A percentile compares a stretch with the other conserved stretches of the same genome.
These are phyloP conservation scores for Himantopus leucocephalus DNA, from an alignment of 2,113 vertebrate genomes.

Conservation along the genomic window DNA sequence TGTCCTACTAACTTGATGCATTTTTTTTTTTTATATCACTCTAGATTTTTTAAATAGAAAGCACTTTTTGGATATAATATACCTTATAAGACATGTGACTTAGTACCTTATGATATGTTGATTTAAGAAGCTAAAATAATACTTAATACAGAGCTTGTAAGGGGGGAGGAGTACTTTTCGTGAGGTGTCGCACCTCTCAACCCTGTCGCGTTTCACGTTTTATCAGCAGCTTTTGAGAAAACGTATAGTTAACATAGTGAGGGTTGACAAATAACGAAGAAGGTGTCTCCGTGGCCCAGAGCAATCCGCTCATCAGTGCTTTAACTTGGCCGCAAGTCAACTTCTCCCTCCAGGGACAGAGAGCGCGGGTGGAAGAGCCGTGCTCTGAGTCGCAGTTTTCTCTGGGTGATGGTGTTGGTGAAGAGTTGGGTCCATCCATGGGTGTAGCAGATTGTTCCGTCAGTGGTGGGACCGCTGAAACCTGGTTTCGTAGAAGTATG, in stretches of 20 bases:
- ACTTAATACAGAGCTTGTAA: background rate
- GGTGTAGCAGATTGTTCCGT: too few relatives aligned
- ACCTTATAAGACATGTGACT: background rate
- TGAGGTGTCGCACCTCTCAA: background rate
- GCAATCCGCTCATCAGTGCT: too few relatives aligned
- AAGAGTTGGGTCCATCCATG: too few relatives aligned
- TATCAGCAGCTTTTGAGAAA: background rate
- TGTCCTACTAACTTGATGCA: background rate
- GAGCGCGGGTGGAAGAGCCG: too few relatives aligned
- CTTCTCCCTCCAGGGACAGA: too few relatives aligned
- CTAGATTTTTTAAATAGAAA: background rate
- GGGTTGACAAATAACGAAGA: too few relatives aligned
- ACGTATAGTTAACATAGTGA: fast-evolving
- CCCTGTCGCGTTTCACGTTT: background rate
- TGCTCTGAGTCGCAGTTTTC: too few relatives aligned
- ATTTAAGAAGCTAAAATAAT: background rate
- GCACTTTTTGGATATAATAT: background rate
- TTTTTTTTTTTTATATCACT: background rate
- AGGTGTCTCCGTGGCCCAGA: too few relatives aligned
- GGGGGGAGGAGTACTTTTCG: background rate
- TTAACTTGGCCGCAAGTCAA: too few relatives aligned
- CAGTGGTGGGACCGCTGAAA: too few relatives aligned
- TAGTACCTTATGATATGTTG: background rate
- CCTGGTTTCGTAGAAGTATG: too few relatives aligned
- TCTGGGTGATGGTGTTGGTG: too few relatives aligned